Percentiles rank a stretch among this genome's conserved stretches.
phyloP scores from a whole-genome alignment of 2,797 vertebrate species.

The Catamblyrhynchus diadema region DNA sequence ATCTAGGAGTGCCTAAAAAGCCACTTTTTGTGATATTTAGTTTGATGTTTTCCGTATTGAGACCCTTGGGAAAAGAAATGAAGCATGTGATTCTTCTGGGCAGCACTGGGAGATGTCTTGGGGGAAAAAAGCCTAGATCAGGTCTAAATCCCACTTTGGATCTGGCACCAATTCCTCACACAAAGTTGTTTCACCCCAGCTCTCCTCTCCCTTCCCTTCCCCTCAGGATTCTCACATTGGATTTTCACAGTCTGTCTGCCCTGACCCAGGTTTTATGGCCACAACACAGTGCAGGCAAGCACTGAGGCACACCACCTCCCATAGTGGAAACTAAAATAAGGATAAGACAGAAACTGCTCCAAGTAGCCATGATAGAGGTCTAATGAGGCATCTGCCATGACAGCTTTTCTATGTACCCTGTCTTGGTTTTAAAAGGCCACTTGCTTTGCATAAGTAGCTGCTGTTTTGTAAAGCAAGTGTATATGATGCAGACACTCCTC shows the following conservation, averaged over 20 bases:
- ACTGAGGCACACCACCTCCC: background rate
- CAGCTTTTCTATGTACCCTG: background rate
- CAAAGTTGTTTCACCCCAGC: fast-evolving
- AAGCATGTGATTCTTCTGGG: background rate
- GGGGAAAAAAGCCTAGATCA: background rate
- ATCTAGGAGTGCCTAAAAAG: background rate
- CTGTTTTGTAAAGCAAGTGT: slow-evolving; percentile 22
- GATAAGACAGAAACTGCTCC: background rate
- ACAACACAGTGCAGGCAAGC: background rate
- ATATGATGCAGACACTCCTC: background rate
- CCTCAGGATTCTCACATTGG: background rate
- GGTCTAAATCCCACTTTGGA: background rate
- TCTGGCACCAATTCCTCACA: background rate
- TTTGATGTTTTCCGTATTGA: background rate
- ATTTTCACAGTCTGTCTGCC: background rate
- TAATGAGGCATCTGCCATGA: background rate
- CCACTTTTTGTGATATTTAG: background rate
- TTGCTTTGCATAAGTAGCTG: background rate
- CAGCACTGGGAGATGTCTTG: background rate
- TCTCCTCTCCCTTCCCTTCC: background rate
- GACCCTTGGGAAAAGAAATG: background rate
- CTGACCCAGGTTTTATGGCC: background rate
- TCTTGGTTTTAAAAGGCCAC: slow-evolving; percentile 15
- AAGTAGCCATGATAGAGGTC: background rate
- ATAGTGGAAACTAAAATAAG: background rate